Evolutionary conservation across 1,140 invertebrate species (phyloP).

Genomic region (Pararge aegeria): DNA sequence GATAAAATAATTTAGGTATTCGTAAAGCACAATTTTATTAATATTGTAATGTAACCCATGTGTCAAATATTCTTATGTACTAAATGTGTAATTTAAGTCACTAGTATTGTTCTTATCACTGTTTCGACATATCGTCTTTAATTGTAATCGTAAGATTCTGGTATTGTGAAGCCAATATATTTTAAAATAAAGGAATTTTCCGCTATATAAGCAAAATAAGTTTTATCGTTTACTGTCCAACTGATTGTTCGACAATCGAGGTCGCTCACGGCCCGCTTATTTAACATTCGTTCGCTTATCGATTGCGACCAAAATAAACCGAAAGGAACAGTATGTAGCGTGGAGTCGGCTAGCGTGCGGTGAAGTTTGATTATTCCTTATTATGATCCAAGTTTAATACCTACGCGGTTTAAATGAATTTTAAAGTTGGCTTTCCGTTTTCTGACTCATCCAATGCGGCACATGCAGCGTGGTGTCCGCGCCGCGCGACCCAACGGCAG

Average conservation of each 20-base stretch:
- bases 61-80: slow-evolving; percentile 70
- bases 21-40: slow-evolving; percentile 53
- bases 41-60: slow-evolving; percentile 66
- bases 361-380: slow-evolving; percentile 49
- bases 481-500: slow-evolving; percentile 46
- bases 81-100: slow-evolving; percentile 60
- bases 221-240: slow-evolving; percentile 75
- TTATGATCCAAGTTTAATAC: slow-evolving; percentile 32
- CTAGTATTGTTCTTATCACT: slow-evolving; percentile 74
- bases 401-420: slow-evolving; percentile 38
- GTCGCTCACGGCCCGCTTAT: slow-evolving; percentile 59
- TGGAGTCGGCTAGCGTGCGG: slow-evolving; percentile 67
- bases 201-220: slow-evolving; percentile 73
- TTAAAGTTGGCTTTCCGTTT: slow-evolving; percentile 60
- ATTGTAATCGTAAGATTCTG: slow-evolving; percentile 67
- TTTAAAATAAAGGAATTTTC: slow-evolving; percentile 79
- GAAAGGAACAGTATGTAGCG: slow-evolving; percentile 73
- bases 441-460: slow-evolving; percentile 75
- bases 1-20: slow-evolving; percentile 53
- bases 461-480: slow-evolving; percentile 62
- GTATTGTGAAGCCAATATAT: slow-evolving; percentile 79
- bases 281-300: slow-evolving; percentile 66
- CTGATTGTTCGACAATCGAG: slow-evolving; percentile 57
- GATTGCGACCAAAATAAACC: slow-evolving; percentile 69
- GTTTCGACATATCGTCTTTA: slow-evolving; percentile 77